Base-by-base conservation (phyloP, 2,113 vertebrate genomes). In the Anhinga rufa region DNA sequence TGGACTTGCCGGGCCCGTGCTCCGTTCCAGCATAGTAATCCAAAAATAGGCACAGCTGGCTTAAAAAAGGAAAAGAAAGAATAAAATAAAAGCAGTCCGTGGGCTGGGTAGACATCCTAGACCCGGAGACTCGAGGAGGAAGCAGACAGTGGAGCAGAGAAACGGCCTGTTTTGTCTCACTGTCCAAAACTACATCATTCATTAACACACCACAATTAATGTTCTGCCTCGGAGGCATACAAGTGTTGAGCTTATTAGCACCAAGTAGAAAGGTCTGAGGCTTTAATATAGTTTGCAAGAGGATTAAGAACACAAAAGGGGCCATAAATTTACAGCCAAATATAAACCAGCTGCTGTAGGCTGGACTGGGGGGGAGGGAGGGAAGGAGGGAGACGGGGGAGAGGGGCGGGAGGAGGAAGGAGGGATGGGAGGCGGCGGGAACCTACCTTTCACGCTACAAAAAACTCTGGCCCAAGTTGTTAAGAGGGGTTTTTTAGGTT, bases 171-270 rank as follows among this genome's bases (percentile, higher is more conserved):
- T 92, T 94, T 93, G 86, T 95, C 92, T 95, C 92, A 80, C 88
- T 71, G 94, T 94, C 95, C 92, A 46, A 42, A 96, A 83, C 96
- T 90, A 77, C 89, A 82, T 89, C 81, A 77, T 94, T 97, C 96
- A 95, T 97, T 97, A 97, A 96, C 97, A 96, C 94, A 77, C 66
- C 91, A 48, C 96, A 97, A 97, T 97, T 97, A 97, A 95, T 80
- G 95, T 92, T 83, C 93, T 96, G 96, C 96, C 97, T 95, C 29
- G 48, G 79, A 95, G 97, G 96, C 97, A 94, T 90, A 38, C 94
- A 81, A 95, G 95, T 89, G 96, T 87, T 93, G 96, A 95, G 95
- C 97, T 97, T 96, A 96, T 97, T 97, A 97, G 96, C 92, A 90
- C 93, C 93, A 82, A 89, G 95, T 61, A 96, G 93, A 94, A 95